Percentiles rank a stretch among this genome's conserved stretches.
Evolutionary conservation across 2,797 vertebrate species (phyloP).

Genomic region (Hydrophis major): DNA sequence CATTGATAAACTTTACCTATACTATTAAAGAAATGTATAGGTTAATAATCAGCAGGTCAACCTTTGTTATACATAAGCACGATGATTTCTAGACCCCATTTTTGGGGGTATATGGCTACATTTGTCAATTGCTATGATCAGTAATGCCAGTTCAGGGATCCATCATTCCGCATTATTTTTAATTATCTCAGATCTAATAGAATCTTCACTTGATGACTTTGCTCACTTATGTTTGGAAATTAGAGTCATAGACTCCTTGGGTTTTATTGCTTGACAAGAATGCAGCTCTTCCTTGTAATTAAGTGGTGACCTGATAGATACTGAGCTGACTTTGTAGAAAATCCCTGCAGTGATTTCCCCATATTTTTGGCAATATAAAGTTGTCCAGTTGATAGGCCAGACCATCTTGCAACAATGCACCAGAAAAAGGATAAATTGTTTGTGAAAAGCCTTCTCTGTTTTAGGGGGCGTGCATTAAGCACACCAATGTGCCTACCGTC

Average conservation of each 20-base stretch:
- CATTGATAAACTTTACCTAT: not conserved
- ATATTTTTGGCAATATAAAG: not conserved
- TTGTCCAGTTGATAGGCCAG: not conserved
- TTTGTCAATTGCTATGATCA: not conserved
- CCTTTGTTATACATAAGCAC: not conserved
- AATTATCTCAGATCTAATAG: not conserved
- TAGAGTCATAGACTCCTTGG: not conserved
- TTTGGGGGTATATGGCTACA: not conserved
- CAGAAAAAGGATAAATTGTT: not conserved
- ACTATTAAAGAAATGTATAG: not conserved
- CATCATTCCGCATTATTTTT: not conserved
- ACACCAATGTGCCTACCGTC: too few relatives aligned
- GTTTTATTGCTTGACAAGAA: not conserved
- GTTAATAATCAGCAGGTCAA: not conserved
- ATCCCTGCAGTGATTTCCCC: not conserved
- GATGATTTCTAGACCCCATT: not conserved
- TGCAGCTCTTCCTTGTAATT: not conserved
- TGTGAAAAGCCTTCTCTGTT: too few relatives aligned
- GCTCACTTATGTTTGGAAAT: not conserved
- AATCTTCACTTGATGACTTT: not conserved
- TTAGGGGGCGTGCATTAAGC: too few relatives aligned
- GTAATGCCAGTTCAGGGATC: not conserved
- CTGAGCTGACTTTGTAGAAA: not conserved
- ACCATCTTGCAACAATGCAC: not conserved
- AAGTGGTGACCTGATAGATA: not conserved